Evolutionary conservation across 2,113 vertebrate species (phyloP), one percentile per base, ranked within the genome.

Genomic region (Syngnathus typhle): DNA sequence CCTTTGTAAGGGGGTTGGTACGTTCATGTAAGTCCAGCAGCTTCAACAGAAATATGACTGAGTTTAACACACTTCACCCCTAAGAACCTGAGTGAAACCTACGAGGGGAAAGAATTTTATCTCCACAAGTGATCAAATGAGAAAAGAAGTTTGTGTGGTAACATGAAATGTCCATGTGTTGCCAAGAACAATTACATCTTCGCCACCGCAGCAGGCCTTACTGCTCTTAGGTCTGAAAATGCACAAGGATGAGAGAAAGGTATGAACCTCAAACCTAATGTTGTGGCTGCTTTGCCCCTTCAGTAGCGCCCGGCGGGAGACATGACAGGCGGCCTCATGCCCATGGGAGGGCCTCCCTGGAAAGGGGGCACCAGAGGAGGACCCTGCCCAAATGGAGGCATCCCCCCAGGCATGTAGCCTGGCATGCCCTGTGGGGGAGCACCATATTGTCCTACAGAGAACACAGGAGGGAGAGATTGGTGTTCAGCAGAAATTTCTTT

Each of bases 261-360:
- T 92, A 94, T 95, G 94, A 97, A 96, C 95, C 95, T 94, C 96
- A 98, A 97, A 96, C 95, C 94, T 96, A 96, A 92, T 95, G 80
- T 92, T 87, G 88, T 80, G 78, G 90, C 86, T 90, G 89, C 91
- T 85, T 84, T 82, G 85, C 85, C 87, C 90, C 89, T 90, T 99
- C 96, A 98, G 93, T 98, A 99, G 90, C 97, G 96, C 90, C 95
- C 95, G 74, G 96, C 96, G 67, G 96, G 97, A 72, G 96, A 98
- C 97, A 98, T 99, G 85, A 96, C 96, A 52, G 96, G 97, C 76
- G 96, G 97, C 91, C 95, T 95, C 94, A 98, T 98, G 89, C 94
- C 95, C 94, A 99, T 94, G 46, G 95, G 95, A 76, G 96, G 95
- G 81, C 95, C 97, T 87, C 94, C 94, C 89, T 99, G 96, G 89